Evolutionary conservation across 2,888 invertebrate genomes (phyloP).

Genomic region (Euzophera pinguis): DNA sequence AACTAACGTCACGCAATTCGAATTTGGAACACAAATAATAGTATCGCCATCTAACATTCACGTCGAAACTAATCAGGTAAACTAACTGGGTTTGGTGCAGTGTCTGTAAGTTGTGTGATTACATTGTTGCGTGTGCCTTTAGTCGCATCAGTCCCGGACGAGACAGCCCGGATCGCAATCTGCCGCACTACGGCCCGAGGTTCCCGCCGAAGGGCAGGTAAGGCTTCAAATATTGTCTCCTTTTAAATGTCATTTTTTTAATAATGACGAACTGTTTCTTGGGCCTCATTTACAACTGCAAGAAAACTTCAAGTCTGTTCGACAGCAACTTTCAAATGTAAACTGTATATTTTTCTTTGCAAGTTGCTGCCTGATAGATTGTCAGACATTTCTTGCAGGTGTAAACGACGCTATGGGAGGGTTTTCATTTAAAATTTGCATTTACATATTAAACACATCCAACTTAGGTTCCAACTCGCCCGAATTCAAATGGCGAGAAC

Average conservation of each 20-base stretch:
- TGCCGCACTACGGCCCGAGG: conserved; percentile 94
- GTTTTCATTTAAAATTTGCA: no score
- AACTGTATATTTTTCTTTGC: no score
- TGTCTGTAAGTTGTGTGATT: conserved; percentile 29
- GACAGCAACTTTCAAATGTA: no score
- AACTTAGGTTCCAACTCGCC: no score
- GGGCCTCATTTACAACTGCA: no score
- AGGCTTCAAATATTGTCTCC: conserved; percentile 27
- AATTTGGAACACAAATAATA: conserved; percentile 19
- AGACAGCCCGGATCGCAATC: conserved; percentile 90
- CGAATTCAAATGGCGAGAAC: no score
- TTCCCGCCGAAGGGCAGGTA: conserved; percentile 94
- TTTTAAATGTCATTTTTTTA: background rate
- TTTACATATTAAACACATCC: no score
- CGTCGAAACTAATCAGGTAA: conserved; percentile 16
- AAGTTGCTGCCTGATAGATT: no score
- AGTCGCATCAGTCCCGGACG: conserved; percentile 93
- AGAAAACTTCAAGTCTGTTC: no score
- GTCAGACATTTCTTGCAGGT: no score
- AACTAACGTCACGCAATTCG: background rate
- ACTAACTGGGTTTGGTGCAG: conserved; percentile 10
- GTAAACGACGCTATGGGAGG: no score
- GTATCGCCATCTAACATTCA: conserved; percentile 24
- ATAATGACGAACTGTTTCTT: no score
- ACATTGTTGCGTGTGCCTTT: conserved; percentile 68